A percentile compares a stretch with the other conserved stretches of the same genome.
These are phyloP conservation scores for Bellardia bayeri DNA, from an alignment of 2,888 invertebrate genomes.

Conservation along the genomic window DNA sequence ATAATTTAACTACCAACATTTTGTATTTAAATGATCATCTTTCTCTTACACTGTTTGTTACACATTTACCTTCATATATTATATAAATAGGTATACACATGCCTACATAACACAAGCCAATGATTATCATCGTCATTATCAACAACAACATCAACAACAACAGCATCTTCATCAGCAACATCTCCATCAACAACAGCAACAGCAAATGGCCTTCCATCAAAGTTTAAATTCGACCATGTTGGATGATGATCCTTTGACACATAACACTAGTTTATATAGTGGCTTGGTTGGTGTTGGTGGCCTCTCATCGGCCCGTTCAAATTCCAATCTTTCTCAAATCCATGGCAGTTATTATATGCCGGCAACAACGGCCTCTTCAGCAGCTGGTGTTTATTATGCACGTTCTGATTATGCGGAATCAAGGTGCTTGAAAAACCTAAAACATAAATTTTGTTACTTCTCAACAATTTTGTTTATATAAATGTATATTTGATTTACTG, in stretches of 20 bases:
- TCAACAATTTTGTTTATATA: constrained; percentile 51
- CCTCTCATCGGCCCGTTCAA: constrained; percentile 75
- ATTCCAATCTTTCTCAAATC: constrained; percentile 78
- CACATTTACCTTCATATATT: constrained; percentile 42
- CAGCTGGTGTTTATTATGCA: constrained; percentile 77
- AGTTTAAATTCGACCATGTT: constrained; percentile 77
- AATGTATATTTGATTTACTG: constrained; percentile 55
- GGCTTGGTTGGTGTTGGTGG: constrained; percentile 61
- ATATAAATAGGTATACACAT: constrained; percentile 82
- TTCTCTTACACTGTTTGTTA: constrained; percentile 17
- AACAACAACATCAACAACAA: constrained; percentile 76
- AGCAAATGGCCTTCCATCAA: constrained; percentile 74
- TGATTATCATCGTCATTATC: constrained; percentile 83
- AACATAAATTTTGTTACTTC: constrained; percentile 52
- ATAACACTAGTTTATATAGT: constrained; percentile 63
- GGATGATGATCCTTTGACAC: constrained; percentile 75
- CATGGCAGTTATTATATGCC: constrained; percentile 71
- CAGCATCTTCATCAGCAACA: constrained; percentile 74
- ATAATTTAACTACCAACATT: neutral
- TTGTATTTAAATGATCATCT: neutral
- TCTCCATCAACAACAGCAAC: constrained; percentile 76
- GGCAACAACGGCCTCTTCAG: constrained; percentile 47
- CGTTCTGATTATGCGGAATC: constrained; percentile 81
- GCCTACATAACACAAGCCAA: constrained; percentile 84
- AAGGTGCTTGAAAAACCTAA: constrained; percentile 78